Conservation (phyloP, 2,113 vertebrate genomes). For the Hyla sarda region DNA sequence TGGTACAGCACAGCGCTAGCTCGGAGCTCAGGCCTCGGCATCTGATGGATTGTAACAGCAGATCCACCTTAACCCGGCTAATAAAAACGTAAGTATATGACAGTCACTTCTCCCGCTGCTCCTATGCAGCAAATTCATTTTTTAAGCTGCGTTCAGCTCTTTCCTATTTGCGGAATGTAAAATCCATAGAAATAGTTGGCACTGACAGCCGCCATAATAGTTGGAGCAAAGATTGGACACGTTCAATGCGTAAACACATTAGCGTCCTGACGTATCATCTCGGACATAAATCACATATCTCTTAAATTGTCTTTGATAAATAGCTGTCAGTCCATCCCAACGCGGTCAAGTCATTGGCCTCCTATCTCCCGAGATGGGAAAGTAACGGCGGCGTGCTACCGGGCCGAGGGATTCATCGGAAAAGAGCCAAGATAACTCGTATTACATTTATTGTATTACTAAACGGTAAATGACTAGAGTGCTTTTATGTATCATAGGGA, state of each 20-base stretch:
- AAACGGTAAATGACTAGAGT: conserved; percentile 49
- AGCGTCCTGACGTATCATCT: conserved; percentile 69
- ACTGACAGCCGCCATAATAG: conserved; percentile 45
- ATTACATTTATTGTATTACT: conserved; percentile 53
- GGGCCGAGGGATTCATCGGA: conserved; percentile 66
- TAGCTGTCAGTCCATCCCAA: conserved; percentile 67
- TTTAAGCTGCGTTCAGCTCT: conserved; percentile 35
- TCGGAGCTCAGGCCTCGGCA: neutral
- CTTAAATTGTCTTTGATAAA: conserved; percentile 73
- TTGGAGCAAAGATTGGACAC: conserved; percentile 53
- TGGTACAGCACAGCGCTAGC: no score
- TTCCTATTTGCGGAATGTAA: conserved; percentile 55
- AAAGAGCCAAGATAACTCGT: conserved; percentile 59
- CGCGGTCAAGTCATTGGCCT: conserved; percentile 66
- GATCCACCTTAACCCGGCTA: conserved; percentile 33
- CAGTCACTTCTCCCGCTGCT: conserved; percentile 34
- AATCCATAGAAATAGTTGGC: conserved; percentile 47
- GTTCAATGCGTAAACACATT: conserved; percentile 64
- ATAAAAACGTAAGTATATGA: conserved; percentile 39
- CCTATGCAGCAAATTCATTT: conserved; percentile 66
- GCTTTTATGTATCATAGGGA: conserved; percentile 40
- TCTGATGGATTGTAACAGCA: conserved; percentile 29
- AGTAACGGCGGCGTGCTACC: conserved; percentile 65
- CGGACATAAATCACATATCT: conserved; percentile 70
- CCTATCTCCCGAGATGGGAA: conserved; percentile 61